phyloP scores from a whole-genome alignment of 1,140 invertebrate genomes.

The Agrypnia vestita region DNA sequence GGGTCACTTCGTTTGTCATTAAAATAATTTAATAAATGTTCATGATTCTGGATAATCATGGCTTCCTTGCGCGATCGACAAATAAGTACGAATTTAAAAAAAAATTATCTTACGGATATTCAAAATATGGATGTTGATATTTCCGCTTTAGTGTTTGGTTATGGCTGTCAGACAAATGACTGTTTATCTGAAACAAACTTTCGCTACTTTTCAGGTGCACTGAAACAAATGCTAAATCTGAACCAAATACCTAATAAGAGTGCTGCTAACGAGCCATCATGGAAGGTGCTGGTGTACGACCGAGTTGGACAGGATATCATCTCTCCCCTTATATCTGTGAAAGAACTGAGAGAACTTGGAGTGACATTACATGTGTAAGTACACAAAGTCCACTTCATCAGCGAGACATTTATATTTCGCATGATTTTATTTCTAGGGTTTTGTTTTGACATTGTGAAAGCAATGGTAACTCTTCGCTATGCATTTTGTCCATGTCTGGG shows the following conservation, averaged over 20 bases:
- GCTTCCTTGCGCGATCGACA: slow-evolving; percentile 81
- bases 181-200: slow-evolving; percentile 36
- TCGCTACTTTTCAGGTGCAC: slow-evolving; percentile 77
- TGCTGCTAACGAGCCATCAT: slow-evolving; percentile 87
- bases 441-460: no score
- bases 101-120: not conserved
- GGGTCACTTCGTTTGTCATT: slow-evolving; percentile 25
- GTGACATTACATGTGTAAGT: slow-evolving; percentile 97
- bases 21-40: slow-evolving; percentile 45
- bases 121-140: slow-evolving; percentile 1
- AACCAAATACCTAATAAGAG: slow-evolving; percentile 86
- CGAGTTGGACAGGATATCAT: slow-evolving; percentile 98
- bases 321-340: slow-evolving; percentile 95
- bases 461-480: no score
- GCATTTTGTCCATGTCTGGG: no score
- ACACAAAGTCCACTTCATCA: not conserved
- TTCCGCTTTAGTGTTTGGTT: slow-evolving; percentile 45
- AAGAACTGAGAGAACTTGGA: slow-evolving; percentile 95
- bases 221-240: slow-evolving; percentile 96
- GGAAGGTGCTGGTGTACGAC: slow-evolving; percentile 98
- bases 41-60: slow-evolving; percentile 70
- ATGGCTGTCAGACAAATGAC: slow-evolving; percentile 15
- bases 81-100: slow-evolving; percentile 74
- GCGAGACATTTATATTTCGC: not conserved
- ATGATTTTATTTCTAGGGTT: not conserved